A percentile compares a stretch with the other conserved stretches of the same genome.
These are phyloP conservation scores for Nylanderia fulva DNA, from an alignment of 1,140 invertebrate genomes.

Conservation along the genomic window DNA sequence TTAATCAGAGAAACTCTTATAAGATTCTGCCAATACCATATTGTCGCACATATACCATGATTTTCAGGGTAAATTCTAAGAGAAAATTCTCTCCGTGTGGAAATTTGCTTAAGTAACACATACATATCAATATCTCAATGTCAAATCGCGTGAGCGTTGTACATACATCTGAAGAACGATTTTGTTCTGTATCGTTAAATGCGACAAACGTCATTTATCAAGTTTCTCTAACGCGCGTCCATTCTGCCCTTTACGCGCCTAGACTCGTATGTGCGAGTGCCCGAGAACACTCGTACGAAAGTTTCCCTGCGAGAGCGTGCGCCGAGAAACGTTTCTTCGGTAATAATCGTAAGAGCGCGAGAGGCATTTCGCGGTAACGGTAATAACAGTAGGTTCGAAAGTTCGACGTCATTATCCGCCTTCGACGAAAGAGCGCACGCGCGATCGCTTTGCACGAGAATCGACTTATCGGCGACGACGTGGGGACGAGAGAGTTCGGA, in stretches of 20 bases:
- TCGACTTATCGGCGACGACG: constrained; percentile 51
- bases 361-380: constrained; percentile 61
- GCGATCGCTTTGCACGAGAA: constrained; percentile 61
- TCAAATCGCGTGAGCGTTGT: too few relatives aligned
- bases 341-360: constrained; percentile 61
- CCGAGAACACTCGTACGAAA: constrained; percentile 23
- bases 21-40: too few relatives aligned
- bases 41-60: too few relatives aligned
- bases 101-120: too few relatives aligned
- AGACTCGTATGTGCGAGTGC: not conserved
- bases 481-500: constrained; percentile 1
- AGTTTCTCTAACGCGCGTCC: constrained; percentile 1
- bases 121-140: not conserved
- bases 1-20: too few relatives aligned
- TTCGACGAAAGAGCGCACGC: constrained; percentile 62
- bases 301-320: constrained; percentile 18
- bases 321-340: constrained; percentile 60
- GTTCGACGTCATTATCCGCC: constrained; percentile 66
- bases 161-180: not conserved
- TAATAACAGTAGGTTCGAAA: constrained; percentile 67
- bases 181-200: not conserved
- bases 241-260: not conserved
- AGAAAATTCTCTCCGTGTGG: too few relatives aligned
- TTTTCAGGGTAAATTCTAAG: too few relatives aligned
- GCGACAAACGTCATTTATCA: not conserved